Base-by-base conservation (phyloP, 2,888 invertebrate genomes). In the Ferrisia virgata region DNA sequence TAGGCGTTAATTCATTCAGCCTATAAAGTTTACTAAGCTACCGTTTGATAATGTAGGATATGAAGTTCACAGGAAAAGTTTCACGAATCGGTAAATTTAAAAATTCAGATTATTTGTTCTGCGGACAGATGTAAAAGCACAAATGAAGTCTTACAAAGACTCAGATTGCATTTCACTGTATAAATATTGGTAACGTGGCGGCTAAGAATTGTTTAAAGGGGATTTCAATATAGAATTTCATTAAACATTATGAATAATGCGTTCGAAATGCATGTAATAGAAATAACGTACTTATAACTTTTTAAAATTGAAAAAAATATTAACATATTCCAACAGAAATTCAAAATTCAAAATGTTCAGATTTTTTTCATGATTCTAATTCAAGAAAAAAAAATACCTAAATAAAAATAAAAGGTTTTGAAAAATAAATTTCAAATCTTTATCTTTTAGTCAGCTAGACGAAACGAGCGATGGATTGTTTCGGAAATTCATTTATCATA, bases 401-500 rank as follows among this genome's bases (percentile, higher is more conserved):
- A n/a, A n/a, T n/a, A n/a, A n/a, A n/a, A n/a, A n/a, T n/a, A n/a
- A n/a, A n/a, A n/a, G n/a, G n/a, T n/a, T n/a, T n/a, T n/a, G n/a
- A 58, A 64, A 64, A 28, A 25, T 8, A 2, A 15, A 58, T 8
- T 18, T 25, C 8, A 13, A 64, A 31, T 64, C 15, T 28, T 4
- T 28, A 64, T 64, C 64, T 64, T 15, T 2, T 18, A 64, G 58
- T 8, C 22, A 11, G 25, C 58, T 58, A 58, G 25, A 64, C 22
- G 13, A 11, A 28, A 64, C 9, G 64, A 64, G 13, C 15, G 28
- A 64, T 28, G 64, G 72, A 36, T 76, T 36, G 18, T 76, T 76
- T 76, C 36, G 72, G 18, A 36, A 76, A 76, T 76, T 76, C 72
- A 76, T 76, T 76, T 36, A 33, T 76, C 72, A 76, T 76, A 36